phyloP scores from a whole-genome alignment of 2,888 invertebrate species.

The Drosophila longiperda region DNA sequence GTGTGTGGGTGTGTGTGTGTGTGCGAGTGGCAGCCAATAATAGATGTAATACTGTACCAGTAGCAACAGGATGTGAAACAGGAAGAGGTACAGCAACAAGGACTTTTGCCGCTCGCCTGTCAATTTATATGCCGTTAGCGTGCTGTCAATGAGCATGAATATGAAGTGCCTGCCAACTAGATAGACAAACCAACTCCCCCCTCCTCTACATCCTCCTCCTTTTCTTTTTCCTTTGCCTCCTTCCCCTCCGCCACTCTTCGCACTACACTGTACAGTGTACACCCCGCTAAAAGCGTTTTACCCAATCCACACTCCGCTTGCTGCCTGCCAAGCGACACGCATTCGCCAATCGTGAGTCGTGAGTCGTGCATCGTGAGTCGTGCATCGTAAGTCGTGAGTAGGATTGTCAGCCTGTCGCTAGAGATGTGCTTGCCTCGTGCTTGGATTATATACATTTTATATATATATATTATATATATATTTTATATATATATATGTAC shows the following conservation, averaged over 20 bases:
- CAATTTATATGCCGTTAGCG: constrained; percentile 82
- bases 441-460: not conserved
- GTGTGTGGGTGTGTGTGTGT: not conserved
- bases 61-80: constrained; percentile 24
- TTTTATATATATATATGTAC: not conserved
- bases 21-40: constrained; percentile 31
- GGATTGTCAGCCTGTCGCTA: constrained; percentile 1
- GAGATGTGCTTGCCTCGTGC: constrained; percentile 5
- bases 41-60: constrained; percentile 32
- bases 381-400: constrained; percentile 22
- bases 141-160: constrained; percentile 80
- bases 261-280: not conserved
- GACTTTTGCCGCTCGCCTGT: constrained; percentile 54
- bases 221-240: not conserved
- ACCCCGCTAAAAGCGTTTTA: not conserved
- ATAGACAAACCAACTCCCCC: not conserved
- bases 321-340: constrained; percentile 32
- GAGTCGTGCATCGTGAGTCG: constrained; percentile 46
- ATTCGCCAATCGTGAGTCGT: constrained; percentile 52
- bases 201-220: not conserved
- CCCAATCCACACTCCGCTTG: not conserved
- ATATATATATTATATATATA: not conserved
- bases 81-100: constrained; percentile 48
- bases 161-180: constrained; percentile 60
- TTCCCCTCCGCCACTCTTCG: not conserved